Base-by-base conservation (phyloP, 2,113 vertebrate species). In the Paradisaea rubra region DNA sequence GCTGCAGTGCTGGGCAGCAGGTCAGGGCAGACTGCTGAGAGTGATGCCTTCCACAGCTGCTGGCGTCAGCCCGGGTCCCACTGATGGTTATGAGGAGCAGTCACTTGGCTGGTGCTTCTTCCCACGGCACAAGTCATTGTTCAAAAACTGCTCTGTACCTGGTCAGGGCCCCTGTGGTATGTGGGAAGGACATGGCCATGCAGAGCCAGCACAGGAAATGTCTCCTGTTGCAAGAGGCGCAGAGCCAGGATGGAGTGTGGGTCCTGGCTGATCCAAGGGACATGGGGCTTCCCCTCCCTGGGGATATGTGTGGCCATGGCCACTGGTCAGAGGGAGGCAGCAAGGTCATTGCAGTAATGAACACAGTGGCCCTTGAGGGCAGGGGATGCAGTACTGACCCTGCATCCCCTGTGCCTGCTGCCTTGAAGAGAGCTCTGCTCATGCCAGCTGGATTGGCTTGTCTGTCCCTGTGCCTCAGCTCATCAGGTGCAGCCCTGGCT, bases 221-320 rank as follows among this genome's bases (percentile, higher is more conserved):
- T 23, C 44, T 57, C n/a, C 30, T 61, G 8, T 16, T 69, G 27
- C 37, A 72, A 11, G 35, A 73, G 41, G 17, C 2, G 1, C 42
- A 86, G 69, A 41, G 30, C 30, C 74, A 69, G 42, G 79, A 33
- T 16, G 27, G 65, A 84, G 18, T 1, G 2, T 39, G 44, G 24
- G 14, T 44, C 49, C 57, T 68, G 47, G 28, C 1, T 73, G 80
- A 52, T 21, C 37, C 0, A 0, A 72, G 74, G 81, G 22, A 47
- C 0, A 0, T 10, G 44, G 27, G 45, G 37, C n/a, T 77, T 47
- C 24, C 49, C 22, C 7, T 69, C 11, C 8, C 22, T 11, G 8
- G 37, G 30, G 15, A 8, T 15, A 3, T 6, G 9, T 2, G 0
- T 45, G 63, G 25, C 50, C 52, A 3, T 0, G 2, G 27, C 59